Conservation (phyloP, 2,113 vertebrate genomes). For the Clarias batrachus region DNA sequence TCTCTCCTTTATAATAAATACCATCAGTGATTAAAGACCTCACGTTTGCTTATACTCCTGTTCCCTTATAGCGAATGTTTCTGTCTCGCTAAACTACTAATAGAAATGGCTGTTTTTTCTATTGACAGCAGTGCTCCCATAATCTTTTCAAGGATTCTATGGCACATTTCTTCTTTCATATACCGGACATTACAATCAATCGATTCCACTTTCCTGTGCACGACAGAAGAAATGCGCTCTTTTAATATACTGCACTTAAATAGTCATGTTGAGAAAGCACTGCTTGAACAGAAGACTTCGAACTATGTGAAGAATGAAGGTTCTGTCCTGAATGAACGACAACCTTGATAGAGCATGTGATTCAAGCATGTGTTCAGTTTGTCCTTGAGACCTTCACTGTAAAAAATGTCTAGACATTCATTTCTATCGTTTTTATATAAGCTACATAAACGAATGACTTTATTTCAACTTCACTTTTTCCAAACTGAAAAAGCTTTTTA, state of each 20-base stretch:
- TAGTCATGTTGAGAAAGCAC: not conserved
- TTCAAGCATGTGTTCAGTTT: not conserved
- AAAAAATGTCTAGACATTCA: not conserved
- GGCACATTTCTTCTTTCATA: not conserved
- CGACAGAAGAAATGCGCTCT: conserved; percentile 5
- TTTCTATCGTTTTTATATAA: not conserved
- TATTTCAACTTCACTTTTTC: not conserved
- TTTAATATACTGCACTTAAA: conserved; percentile 20
- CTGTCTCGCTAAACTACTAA: not conserved
- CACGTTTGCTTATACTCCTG: not conserved
- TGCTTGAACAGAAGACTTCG: not conserved
- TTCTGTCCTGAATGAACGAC: not conserved
- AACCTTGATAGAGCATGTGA: not conserved
- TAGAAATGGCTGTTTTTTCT: not conserved
- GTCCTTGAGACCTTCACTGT: conserved; percentile 1
- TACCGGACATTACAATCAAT: not conserved
- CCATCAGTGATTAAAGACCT: not conserved
- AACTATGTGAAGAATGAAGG: not conserved
- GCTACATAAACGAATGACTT: not conserved
- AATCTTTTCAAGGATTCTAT: conserved; percentile 12
- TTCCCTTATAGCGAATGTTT: not conserved
- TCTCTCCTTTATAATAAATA: not conserved
- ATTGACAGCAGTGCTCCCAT: not conserved
- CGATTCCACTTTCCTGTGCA: conserved; percentile 22
- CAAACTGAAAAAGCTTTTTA: not conserved